Evolutionary conservation across 2,113 vertebrate genomes (phyloP).

Genomic region (Bubalus kerabau): DNA sequence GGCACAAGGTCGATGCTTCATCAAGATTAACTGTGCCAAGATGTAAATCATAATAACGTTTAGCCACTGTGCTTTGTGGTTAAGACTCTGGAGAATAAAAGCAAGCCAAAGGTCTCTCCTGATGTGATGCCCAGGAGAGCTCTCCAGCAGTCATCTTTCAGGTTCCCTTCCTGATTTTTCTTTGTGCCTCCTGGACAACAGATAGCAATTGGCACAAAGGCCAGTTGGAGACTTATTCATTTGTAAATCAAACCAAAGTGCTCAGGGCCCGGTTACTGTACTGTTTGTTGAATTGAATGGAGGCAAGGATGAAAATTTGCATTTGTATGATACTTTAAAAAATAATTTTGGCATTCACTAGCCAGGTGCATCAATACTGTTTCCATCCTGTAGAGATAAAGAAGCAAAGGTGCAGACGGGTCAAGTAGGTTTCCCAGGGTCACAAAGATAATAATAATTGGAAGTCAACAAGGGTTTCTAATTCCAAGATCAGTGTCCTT

Average conservation of each 20-base stretch:
- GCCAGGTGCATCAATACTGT: not conserved
- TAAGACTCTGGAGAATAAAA: not conserved
- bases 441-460: not conserved
- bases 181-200: not conserved
- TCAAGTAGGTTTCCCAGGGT: not conserved
- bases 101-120: not conserved
- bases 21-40: not conserved
- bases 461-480: not conserved
- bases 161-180: not conserved
- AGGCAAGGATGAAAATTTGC: not conserved
- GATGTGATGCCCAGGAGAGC: not conserved
- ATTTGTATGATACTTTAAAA: constrained; percentile 13
- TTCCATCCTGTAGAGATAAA: not conserved
- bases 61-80: not conserved
- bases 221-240: not conserved
- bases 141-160: not conserved
- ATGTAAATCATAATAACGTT: not conserved
- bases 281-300: not conserved
- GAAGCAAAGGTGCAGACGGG: not conserved
- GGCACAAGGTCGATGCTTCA: not conserved
- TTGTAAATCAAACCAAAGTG: not conserved
- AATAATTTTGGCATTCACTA: not conserved
- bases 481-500: not conserved
- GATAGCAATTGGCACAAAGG: not conserved
- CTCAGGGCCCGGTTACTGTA: not conserved